Evolutionary conservation across 2,888 invertebrate species (phyloP), one percentile per base, ranked within the genome.

Genomic region (Nymphalis c-album): DNA sequence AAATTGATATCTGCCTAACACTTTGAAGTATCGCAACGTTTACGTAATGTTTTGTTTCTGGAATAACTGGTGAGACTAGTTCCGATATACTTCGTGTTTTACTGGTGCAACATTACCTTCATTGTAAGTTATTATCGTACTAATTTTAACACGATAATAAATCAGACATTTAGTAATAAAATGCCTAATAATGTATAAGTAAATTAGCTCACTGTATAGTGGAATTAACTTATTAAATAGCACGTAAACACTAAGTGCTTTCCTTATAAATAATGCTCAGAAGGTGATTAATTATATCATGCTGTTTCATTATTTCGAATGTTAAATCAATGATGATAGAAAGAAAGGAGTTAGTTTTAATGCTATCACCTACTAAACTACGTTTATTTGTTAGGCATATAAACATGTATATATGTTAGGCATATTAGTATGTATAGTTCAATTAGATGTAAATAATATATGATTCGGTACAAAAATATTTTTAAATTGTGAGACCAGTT

Each of bases 1-100:
- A 77, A 78, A 77, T 79, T 78, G 77, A 81, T 81, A 78, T 79
- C 75, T 78, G 75, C 78, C 72, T 81, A 75, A 69, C 76, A 77
- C 71, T 74, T 72, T 73, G 70, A 70, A 73, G 63, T 70, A 68
- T 69, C 67, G 62, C 67, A 69, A 63, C 55, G 65, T 70, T 76
- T 70, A 72, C 75, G 75, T 73, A 65, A 71, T 78, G 79, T 78
- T 78, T 75, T 75, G 73, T 68, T 57, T 57, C 61, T 35, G 35
- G 35, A 40, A 22, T 66, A 48, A 57, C 57, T 31, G 7, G 53
- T 48, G 35, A 68, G 73, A 75, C 71, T 71, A 61, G 71, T 69
- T 76, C 76, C 79, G 76, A 75, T 74, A 71, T 67, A 73, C 75
- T 77, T 69, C 74, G 76, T 75, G 74, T 76, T 76, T 75, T 74